These are phyloP conservation scores for Megalopta genalis DNA, from an alignment of 1,140 invertebrate genomes.

Conservation along the genomic window DNA sequence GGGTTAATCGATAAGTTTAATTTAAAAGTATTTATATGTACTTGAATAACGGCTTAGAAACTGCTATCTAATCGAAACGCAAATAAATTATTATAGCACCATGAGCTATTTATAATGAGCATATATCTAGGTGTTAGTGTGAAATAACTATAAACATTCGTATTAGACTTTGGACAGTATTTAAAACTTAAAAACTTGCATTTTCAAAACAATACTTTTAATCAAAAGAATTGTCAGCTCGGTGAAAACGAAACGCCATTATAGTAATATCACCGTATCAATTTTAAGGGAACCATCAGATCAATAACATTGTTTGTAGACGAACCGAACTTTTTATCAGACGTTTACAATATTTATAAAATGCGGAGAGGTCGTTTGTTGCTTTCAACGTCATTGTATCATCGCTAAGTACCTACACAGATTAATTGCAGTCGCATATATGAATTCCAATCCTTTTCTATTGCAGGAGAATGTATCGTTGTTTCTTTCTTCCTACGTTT, in stretches of 20 bases:
- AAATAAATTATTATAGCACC: slow-evolving; percentile 25
- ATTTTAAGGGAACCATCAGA: neutral
- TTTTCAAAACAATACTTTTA: slow-evolving; percentile 44
- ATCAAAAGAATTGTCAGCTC: slow-evolving; percentile 17
- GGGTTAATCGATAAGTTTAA: slow-evolving; percentile 84
- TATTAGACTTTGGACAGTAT: slow-evolving; percentile 48
- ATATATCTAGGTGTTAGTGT: slow-evolving; percentile 55
- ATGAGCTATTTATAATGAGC: slow-evolving; percentile 32
- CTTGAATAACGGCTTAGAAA: slow-evolving; percentile 38
- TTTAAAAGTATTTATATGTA: slow-evolving; percentile 10
- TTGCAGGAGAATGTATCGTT: neutral
- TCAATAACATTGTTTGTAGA: slow-evolving; percentile 3
- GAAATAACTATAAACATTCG: slow-evolving; percentile 44
- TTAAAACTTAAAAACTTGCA: slow-evolving; percentile 20
- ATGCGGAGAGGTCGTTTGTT: slow-evolving; percentile 11
- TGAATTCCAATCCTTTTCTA: neutral
- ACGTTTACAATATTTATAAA: neutral
- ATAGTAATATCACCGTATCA: slow-evolving; percentile 12
- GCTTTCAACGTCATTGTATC: slow-evolving; percentile 21
- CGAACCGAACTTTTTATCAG: neutral
- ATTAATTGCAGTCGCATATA: neutral
- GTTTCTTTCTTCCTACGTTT: neutral
- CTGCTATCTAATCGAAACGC: slow-evolving; percentile 34
- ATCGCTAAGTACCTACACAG: neutral
- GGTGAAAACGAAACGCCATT: neutral